Evolutionary conservation across 1,140 invertebrate genomes (phyloP).

Genomic region (Trachymyrmex septentrionalis): DNA sequence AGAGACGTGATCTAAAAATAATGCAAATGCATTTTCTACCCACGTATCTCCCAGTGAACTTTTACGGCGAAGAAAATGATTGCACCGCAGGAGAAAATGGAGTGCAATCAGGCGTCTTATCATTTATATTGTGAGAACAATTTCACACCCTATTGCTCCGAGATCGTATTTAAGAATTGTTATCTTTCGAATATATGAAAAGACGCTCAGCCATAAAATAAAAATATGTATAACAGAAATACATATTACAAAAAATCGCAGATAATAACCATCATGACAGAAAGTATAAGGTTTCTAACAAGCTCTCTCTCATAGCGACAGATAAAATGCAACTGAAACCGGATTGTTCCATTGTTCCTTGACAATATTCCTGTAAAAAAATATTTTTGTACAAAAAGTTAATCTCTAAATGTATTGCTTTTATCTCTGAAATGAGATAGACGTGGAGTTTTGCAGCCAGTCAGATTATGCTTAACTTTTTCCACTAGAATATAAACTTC

Average conservation of each 20-base stretch:
- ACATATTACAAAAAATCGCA: neutral
- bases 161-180: constrained; percentile 14
- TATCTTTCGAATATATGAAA: neutral
- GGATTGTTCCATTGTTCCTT: neutral
- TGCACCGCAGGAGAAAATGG: neutral
- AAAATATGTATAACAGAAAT: neutral
- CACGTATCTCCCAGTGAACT: constrained; percentile 2
- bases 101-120: constrained; percentile 28
- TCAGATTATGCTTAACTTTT: constrained; percentile 33
- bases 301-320: neutral
- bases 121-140: constrained; percentile 34
- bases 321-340: constrained; percentile 12
- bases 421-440: constrained; percentile 5
- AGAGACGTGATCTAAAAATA: constrained; percentile 50
- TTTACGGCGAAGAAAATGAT: constrained; percentile 32
- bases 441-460: neutral
- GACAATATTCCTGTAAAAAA: neutral
- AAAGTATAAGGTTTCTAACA: neutral
- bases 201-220: neutral
- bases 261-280: neutral
- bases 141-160: constrained; percentile 19
- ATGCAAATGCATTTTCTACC: constrained; percentile 39
- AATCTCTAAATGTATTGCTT: constrained; percentile 27
- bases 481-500: constrained; percentile 17
- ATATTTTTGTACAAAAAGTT: constrained; percentile 14